Conservation (phyloP, 2,113 vertebrate species). For the Drymodes brunneopygia region DNA sequence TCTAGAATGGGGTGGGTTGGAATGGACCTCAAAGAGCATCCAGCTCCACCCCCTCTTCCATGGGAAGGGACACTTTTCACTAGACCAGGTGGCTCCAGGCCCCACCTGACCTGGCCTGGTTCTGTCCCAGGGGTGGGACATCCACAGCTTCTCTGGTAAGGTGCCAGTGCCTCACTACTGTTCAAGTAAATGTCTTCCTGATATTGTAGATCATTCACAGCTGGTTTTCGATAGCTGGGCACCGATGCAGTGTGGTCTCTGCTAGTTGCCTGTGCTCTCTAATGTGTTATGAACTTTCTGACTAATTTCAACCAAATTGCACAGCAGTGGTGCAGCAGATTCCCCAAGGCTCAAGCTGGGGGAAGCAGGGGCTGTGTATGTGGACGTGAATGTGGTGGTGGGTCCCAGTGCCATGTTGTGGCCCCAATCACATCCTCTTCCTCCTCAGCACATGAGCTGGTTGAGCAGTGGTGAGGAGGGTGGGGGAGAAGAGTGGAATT, state of each 20-base stretch:
- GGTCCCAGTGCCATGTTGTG: background rate
- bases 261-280: background rate
- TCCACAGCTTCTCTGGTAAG: background rate
- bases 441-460: background rate
- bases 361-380: background rate
- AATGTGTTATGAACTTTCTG: background rate
- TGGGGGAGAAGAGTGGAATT: background rate
- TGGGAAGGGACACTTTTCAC: background rate
- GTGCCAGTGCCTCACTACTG: background rate
- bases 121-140: background rate
- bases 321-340: background rate
- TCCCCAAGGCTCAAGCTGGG: background rate
- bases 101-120: background rate
- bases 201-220: background rate
- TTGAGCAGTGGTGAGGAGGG: background rate
- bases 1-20: background rate
- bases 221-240: background rate
- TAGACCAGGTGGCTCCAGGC: background rate
- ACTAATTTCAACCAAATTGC: background rate
- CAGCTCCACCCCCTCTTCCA: background rate
- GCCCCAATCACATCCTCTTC: accelerated
- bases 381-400: accelerated
- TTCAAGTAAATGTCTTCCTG: background rate
- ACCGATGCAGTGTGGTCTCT: accelerated
- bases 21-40: background rate